phyloP scores from a whole-genome alignment of 2,113 vertebrate species.

The Psophia crepitans region DNA sequence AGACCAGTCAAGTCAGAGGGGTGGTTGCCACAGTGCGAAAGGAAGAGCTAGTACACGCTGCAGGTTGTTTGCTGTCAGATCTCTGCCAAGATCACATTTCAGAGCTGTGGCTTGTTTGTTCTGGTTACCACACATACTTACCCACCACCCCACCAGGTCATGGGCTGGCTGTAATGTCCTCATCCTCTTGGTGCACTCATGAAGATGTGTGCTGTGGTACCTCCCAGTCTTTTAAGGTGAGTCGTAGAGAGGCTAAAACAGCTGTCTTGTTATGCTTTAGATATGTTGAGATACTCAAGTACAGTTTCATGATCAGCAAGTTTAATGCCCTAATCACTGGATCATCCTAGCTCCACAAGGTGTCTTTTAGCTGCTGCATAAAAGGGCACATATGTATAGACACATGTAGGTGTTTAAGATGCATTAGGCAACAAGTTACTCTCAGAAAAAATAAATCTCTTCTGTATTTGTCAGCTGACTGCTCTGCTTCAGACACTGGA shows the following conservation, averaged over 20 bases:
- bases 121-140: background rate
- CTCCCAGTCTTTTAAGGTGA: background rate
- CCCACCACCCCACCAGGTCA: fast-evolving
- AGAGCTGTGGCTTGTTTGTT: background rate
- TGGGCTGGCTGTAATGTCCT: background rate
- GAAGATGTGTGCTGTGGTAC: background rate
- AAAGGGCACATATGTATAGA: background rate
- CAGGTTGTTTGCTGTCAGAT: background rate
- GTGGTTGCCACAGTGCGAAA: background rate
- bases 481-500: background rate
- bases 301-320: background rate
- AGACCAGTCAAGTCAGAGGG: fast-evolving
- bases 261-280: background rate
- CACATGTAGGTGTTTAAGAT: background rate
- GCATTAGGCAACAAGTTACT: background rate
- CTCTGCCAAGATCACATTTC: background rate
- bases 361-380: background rate
- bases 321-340: background rate
- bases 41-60: fast-evolving
- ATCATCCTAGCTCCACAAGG: background rate
- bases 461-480: background rate
- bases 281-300: background rate
- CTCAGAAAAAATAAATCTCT: background rate
- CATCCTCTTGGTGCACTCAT: fast-evolving
- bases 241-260: background rate